Conservation (phyloP, 2,797 vertebrate species). For the Phoebastria nigripes region DNA sequence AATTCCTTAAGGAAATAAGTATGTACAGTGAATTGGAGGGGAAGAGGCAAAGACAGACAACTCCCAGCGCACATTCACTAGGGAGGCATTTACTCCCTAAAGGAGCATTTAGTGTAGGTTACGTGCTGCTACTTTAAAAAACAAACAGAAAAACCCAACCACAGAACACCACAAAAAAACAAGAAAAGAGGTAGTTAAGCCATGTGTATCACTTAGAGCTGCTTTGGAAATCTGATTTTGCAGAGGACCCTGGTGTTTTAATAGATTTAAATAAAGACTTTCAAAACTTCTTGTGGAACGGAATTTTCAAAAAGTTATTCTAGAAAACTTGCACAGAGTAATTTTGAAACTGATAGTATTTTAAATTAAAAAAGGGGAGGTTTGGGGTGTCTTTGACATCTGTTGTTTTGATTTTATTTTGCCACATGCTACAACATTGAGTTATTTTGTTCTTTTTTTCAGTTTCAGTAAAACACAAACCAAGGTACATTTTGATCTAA, state of each 20-base stretch:
- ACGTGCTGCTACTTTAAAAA: not conserved
- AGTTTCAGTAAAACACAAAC: not conserved
- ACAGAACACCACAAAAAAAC: no score
- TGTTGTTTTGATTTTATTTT: not conserved
- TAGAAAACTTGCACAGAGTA: not conserved
- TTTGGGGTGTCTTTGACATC: not conserved
- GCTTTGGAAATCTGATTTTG: not conserved
- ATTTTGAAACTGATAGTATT: not conserved
- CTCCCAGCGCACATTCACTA: not conserved
- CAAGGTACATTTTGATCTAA: no score
- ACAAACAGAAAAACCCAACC: no score
- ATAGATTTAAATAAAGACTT: not conserved
- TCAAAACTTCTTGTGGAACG: not conserved
- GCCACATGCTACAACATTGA: not conserved
- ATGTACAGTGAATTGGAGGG: accelerated
- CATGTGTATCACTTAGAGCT: accelerated
- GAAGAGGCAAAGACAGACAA: not conserved
- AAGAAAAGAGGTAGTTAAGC: no score
- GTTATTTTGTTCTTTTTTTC: not conserved
- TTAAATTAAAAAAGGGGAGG: not conserved
- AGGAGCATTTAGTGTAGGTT: not conserved
- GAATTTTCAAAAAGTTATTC: not conserved
- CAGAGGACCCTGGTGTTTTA: not conserved
- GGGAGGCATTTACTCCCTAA: not conserved
- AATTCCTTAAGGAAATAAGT: not conserved